phyloP scores from a whole-genome alignment of 2,797 vertebrate species.

The Dromococcyx pavoninus region DNA sequence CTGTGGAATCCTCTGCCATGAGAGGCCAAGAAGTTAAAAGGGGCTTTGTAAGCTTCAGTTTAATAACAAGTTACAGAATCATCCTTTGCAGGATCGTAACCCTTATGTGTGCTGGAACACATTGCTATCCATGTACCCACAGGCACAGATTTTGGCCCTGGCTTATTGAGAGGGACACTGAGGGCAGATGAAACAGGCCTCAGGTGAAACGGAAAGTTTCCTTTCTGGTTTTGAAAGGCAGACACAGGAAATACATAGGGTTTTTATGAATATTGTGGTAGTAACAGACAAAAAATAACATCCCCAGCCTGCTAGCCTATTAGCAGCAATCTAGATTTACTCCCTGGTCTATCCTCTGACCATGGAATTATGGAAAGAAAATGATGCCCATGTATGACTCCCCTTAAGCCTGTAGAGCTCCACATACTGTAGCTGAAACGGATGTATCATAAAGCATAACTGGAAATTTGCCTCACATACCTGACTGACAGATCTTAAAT shows the following conservation, averaged over 20 bases:
- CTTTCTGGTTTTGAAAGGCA: neutral
- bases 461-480: neutral
- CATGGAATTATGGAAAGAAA: neutral
- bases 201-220: neutral
- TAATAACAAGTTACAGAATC: neutral
- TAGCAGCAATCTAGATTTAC: neutral
- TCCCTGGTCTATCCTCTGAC: neutral
- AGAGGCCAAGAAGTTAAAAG: neutral
- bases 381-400: neutral
- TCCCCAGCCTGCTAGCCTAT: neutral
- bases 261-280: neutral
- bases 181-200: neutral
- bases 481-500: neutral
- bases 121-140: neutral
- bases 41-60: neutral
- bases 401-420: neutral
- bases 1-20: neutral
- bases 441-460: neutral
- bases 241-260: neutral
- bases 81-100: neutral
- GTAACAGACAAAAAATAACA: neutral
- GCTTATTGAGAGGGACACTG: neutral
- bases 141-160: neutral
- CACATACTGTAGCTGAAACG: neutral
- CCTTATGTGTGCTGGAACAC: neutral